Evolutionary conservation across 2,888 invertebrate genomes (phyloP).

Genomic region (Drosophila niveifrons): DNA sequence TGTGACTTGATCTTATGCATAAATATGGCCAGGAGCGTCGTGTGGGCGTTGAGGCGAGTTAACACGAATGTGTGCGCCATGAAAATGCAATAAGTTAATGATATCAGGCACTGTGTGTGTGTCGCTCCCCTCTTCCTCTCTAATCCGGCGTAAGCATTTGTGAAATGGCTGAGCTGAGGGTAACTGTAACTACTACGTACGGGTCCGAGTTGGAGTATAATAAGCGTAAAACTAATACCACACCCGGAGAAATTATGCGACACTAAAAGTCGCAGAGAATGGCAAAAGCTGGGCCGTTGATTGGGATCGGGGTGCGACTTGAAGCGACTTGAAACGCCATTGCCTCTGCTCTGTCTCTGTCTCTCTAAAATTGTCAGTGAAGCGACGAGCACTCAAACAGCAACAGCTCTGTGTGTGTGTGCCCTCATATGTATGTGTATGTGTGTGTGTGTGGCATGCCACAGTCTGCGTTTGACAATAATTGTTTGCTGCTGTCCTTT

Average conservation of each 20-base stretch:
- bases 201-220: constrained; percentile 33
- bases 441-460: constrained; percentile 24
- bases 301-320: constrained; percentile 11
- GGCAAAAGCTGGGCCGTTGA: background rate
- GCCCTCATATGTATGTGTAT: constrained; percentile 3
- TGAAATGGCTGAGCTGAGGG: constrained; percentile 11
- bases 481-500: constrained; percentile 71
- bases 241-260: constrained; percentile 63
- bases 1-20: constrained; percentile 70
- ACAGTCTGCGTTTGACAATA: constrained; percentile 72
- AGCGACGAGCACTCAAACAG: constrained; percentile 1
- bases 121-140: background rate
- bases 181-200: constrained; percentile 19
- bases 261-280: constrained; percentile 53
- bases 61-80: constrained; percentile 42
- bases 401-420: background rate
- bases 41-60: constrained; percentile 22
- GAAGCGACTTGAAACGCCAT: background rate
- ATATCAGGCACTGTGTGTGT: constrained; percentile 52
- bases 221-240: constrained; percentile 69
- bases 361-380: constrained; percentile 51
- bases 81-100: constrained; percentile 80
- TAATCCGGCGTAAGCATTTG: constrained; percentile 44
- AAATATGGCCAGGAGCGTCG: constrained; percentile 57
- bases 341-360: constrained; percentile 20